Base-by-base conservation (phyloP, 30 jellyfish, hydroid and myxozoan genomes). In the Hydractinia echinata region DNA sequence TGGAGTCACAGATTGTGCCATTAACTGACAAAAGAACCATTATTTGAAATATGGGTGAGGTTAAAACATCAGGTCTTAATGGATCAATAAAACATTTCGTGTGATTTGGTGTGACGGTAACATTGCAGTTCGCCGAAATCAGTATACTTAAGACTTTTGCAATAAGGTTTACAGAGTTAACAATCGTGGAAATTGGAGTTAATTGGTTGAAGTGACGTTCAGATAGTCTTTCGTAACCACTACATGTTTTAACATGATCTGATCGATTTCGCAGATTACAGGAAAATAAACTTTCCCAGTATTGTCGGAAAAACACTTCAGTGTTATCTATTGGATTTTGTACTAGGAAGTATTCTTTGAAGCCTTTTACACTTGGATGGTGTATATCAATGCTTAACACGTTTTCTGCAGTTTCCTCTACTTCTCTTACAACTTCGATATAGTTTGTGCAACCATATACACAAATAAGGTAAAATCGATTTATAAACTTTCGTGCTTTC, bases 1-100 rank as follows among this genome's bases (percentile, higher is more conserved):
- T 50, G 51, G 72, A 14, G 14, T 74, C 87, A 8, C 85, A 84
- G 9, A 95, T 89, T 77, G 81, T 71, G 68, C 85, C 97, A 6
- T 89, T 67, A 80, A 78, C 85, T 10, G 95, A 79, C 74, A 80
- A 72, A 6, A 67, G 30, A 61, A 61, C 52, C 61, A 21, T 72
- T 3, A 7, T 61, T 61, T 72, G 44, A 30, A 56, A 72, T 72
- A 30, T 18, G 44, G 16, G 61, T 50, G 54, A 21, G 62, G 52
- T 51, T 18, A 18, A 11, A 18, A 67, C 98, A 91, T 6, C 11
- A 10, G 21, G 53, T 53, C 51, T 79, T 84, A 18, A 30, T 30
- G 44, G 44, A 30, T 30, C 44, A 30, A 30, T 30, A 30, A 30
- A 30, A 30, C 44, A 30, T 30, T 30, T 30, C 44, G 44, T 30